A percentile compares a stretch with the other conserved stretches of the same genome.
phyloP scores from a whole-genome alignment of 2,888 invertebrate species.

The Erebia aethiops region DNA sequence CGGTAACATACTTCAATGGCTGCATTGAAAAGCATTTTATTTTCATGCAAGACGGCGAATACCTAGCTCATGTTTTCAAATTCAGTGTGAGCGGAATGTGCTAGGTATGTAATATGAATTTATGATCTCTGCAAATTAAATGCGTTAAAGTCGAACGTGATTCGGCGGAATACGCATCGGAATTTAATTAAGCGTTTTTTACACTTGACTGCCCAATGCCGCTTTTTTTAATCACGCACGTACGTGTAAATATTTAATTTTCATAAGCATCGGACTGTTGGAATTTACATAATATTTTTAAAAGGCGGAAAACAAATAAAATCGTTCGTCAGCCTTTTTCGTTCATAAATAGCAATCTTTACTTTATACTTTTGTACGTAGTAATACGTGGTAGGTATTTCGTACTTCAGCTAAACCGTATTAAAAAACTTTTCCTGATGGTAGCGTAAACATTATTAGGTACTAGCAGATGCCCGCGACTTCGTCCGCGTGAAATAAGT shows the following conservation, averaged over 20 bases:
- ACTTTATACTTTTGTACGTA: too few species aligned
- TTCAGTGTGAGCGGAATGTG: conserved; percentile 66
- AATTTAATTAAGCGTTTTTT: conserved; percentile 69
- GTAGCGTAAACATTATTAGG: too few species aligned
- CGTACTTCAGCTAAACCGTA: too few species aligned
- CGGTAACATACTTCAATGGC: conserved; percentile 78
- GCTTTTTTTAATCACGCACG: conserved; percentile 42
- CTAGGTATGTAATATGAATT: conserved; percentile 75
- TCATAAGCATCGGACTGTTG: conserved; percentile 37
- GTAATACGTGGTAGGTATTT: too few species aligned
- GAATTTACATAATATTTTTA: conserved; percentile 35
- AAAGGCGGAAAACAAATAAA: conserved; percentile 30
- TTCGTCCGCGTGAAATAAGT: too few species aligned
- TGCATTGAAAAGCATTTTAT: conserved; percentile 80
- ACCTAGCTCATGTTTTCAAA: conserved; percentile 64
- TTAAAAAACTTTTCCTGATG: too few species aligned
- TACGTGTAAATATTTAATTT: conserved; percentile 42
- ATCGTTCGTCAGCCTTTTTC: conserved; percentile 25
- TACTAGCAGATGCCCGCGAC: too few species aligned
- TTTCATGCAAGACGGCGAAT: conserved; percentile 68
- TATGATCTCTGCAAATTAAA: conserved; percentile 74
- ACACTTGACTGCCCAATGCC: conserved; percentile 53
- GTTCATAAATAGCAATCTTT: too few species aligned
- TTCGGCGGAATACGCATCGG: conserved; percentile 60
- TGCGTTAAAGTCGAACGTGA: conserved; percentile 67